Evolutionary conservation across 2,888 invertebrate genomes (phyloP).

Genomic region (Hyles lineata): DNA sequence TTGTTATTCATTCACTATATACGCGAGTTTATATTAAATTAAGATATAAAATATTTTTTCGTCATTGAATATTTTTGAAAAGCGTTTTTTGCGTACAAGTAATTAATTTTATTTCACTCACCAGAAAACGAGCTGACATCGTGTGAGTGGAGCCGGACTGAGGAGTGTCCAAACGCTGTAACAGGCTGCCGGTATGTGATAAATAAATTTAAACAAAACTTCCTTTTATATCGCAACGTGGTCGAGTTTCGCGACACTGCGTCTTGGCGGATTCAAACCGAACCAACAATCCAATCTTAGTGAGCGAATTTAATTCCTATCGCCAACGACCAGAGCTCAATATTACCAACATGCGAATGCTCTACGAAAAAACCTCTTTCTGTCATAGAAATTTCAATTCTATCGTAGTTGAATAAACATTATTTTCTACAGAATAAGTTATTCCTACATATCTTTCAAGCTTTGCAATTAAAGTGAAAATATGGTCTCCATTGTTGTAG

Average conservation of each 20-base stretch:
- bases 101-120: conserved; percentile 60
- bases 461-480: conserved; percentile 55
- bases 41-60: not conserved
- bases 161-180: conserved; percentile 68
- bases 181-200: conserved; percentile 75
- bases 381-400: not conserved
- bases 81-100: not conserved
- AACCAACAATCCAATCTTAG: conserved; percentile 36
- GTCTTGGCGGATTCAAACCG: conserved; percentile 64
- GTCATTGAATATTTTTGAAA: not conserved
- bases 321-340: conserved; percentile 44
- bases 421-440: not conserved
- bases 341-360: conserved; percentile 24
- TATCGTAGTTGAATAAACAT: not conserved
- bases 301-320: conserved; percentile 51
- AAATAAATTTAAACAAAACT: conserved; percentile 82
- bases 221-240: conserved; percentile 84
- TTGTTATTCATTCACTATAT: too few relatives aligned
- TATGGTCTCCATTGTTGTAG: conserved; percentile 47
- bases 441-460: not conserved
- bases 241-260: conserved; percentile 82
- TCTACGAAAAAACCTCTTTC: not conserved
- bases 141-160: conserved; percentile 53
- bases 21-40: too few relatives aligned
- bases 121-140: conserved; percentile 82